Conservation (phyloP, 2,797 vertebrate species). For the Hemibagrus guttatus region DNA sequence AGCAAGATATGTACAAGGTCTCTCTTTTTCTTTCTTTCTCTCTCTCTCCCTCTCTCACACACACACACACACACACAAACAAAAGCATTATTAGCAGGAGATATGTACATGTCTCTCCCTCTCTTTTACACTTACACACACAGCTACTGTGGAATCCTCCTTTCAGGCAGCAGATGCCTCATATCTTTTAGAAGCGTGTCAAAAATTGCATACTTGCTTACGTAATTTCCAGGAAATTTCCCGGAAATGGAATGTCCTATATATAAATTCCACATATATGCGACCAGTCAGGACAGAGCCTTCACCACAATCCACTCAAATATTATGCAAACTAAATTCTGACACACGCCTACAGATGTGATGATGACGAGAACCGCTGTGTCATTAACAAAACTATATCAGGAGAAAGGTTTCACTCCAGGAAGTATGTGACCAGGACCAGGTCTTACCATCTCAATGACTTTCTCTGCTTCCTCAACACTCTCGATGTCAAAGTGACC, state of each 20-base stretch:
- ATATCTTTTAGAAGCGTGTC: background rate
- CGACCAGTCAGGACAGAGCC: background rate
- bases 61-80: background rate
- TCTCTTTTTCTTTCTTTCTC: too few relatives aligned
- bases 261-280: too few relatives aligned
- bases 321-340: background rate
- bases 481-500: conserved; percentile 87
- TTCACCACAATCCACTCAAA: background rate
- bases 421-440: background rate
- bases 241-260: background rate
- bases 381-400: background rate
- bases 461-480: conserved; percentile 73
- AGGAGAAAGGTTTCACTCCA: background rate
- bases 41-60: too few relatives aligned
- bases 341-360: background rate
- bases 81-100: too few relatives aligned
- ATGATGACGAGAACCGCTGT: too few relatives aligned
- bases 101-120: too few relatives aligned
- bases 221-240: background rate
- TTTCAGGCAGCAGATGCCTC: background rate
- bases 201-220: background rate
- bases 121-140: background rate
- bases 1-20: too few relatives aligned
- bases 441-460: conserved; percentile 88
- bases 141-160: background rate